Evolutionary conservation across 2,888 invertebrate species (phyloP).

Genomic region (Hesperia comma): DNA sequence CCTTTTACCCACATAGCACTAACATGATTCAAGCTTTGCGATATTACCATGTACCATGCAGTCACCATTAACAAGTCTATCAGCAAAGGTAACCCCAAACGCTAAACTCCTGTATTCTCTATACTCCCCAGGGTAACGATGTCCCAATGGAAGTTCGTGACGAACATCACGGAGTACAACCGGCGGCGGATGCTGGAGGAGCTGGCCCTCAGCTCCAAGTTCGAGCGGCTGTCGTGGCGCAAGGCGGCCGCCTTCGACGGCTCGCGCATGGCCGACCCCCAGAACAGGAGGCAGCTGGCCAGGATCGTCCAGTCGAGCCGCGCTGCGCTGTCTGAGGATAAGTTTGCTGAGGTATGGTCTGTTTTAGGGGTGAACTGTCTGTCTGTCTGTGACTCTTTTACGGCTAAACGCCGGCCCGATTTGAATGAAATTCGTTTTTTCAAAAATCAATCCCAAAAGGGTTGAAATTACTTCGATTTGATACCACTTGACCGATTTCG

Average conservation of each 20-base stretch:
- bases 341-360: conserved; percentile 87
- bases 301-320: conserved; percentile 88
- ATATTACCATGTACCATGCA: no score
- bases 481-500: no score
- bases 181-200: conserved; percentile 88
- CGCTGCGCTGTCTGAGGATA: conserved; percentile 89
- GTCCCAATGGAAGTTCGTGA: conserved; percentile 90
- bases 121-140: conserved; percentile 82
- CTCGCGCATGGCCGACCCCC: conserved; percentile 86
- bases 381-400: no score
- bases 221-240: conserved; percentile 89
- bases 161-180: conserved; percentile 89
- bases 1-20: no score
- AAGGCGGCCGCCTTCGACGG: conserved; percentile 88
- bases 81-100: no score
- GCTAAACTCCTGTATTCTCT: neutral
- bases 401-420: no score
- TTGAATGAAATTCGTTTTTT: no score
- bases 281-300: conserved; percentile 87
- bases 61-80: no score
- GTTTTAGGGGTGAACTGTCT: neutral
- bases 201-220: conserved; percentile 87
- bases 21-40: no score
- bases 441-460: no score
- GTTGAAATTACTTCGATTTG: no score